Base-by-base conservation (phyloP, 2,888 invertebrate genomes). In the Drosophila nigricruria region DNA sequence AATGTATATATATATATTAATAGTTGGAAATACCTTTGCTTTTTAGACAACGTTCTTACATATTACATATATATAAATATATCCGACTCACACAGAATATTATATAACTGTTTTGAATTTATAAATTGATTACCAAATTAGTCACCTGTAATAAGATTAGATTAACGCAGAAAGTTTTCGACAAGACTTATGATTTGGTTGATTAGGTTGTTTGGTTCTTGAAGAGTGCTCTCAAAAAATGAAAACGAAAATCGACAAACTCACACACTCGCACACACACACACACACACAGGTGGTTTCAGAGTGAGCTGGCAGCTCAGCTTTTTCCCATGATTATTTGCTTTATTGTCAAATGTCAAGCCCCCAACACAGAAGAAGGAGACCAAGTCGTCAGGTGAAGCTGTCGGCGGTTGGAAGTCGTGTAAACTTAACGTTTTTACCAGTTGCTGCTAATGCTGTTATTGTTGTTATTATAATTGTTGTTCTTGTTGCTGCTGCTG, bases 301-400 rank as follows among this genome's bases (percentile, higher is more conserved):
- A 16, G 16, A 64, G 25, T 32, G 42, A 61, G 76, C 61, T 75
- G 67, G 57, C 54, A 79, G 52, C 64, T 64, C 71, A 62, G 64
- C 72, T 77, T 89, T 91, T 89, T 90, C 91, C 89, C 90, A 91
- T 91, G 91, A 90, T 91, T 91, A 91, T 89, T 89, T 89, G 86
- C 88, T 88, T 90, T 81, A 90, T 91, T 91, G 88, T 89, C 90
- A 90, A 89, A 88, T 89, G 89, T 90, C 88, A 87, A 89, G 89
- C 90, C 81, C 77, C 82, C 72, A 83, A 83, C 27, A 71, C 60
- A 61, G 58, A 60, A 66, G 53, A 52, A 60, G 47, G 50, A 65
- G 54, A 54, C 32, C 52, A 56, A 60, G 59, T 53, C 59, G 70
- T 43, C 81, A 80, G 87, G 83, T 86, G 82, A 70, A 81, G 81